A percentile compares a stretch with the other conserved stretches of the same genome.
Conservation (phyloP, 2,113 vertebrate genomes). For the Channa maculata region DNA sequence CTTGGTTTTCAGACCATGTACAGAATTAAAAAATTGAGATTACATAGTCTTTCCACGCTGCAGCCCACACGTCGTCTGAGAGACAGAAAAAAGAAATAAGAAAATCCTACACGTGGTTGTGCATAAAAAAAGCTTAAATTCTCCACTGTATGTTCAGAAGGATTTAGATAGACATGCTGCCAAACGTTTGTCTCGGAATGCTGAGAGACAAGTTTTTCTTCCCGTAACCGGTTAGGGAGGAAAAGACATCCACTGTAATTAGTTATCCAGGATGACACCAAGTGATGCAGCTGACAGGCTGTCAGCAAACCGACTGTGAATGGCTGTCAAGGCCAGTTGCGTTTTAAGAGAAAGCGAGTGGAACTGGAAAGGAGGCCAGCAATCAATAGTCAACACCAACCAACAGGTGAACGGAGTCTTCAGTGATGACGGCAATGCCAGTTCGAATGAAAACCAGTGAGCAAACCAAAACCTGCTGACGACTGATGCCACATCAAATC, state of each 20-base stretch:
- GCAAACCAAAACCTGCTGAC: constrained; percentile 28
- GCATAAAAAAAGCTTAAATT: constrained; percentile 33
- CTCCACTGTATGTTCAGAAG: constrained; percentile 4
- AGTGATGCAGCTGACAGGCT: constrained; percentile 33
- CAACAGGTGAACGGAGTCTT: constrained; percentile 44
- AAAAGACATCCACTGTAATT: constrained; percentile 26
- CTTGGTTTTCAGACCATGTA: constrained; percentile 7
- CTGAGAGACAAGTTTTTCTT: constrained; percentile 29
- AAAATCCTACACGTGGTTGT: constrained; percentile 31
- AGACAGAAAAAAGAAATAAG: constrained; percentile 22
- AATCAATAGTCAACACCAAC: constrained; percentile 43
- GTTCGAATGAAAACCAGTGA: constrained; percentile 26
- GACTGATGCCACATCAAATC: constrained; percentile 52
- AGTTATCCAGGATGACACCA: constrained; percentile 33
- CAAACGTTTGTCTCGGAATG: constrained; percentile 10
- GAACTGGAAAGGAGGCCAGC: constrained; percentile 38
- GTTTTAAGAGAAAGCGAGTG: constrained; percentile 26
- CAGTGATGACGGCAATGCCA: constrained; percentile 13
- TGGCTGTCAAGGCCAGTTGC: constrained; percentile 48
- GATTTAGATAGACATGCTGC: constrained; percentile 42
- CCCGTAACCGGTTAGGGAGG: constrained; percentile 14
- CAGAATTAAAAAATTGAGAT: constrained; percentile 30
- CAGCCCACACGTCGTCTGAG: constrained; percentile 36
- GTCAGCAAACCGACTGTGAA: constrained; percentile 36
- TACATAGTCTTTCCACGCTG: constrained; percentile 23